Evolutionary conservation across 2,797 vertebrate species (phyloP), one percentile per base, ranked within the genome.

Genomic region (Macroramphosus scolopax): DNA sequence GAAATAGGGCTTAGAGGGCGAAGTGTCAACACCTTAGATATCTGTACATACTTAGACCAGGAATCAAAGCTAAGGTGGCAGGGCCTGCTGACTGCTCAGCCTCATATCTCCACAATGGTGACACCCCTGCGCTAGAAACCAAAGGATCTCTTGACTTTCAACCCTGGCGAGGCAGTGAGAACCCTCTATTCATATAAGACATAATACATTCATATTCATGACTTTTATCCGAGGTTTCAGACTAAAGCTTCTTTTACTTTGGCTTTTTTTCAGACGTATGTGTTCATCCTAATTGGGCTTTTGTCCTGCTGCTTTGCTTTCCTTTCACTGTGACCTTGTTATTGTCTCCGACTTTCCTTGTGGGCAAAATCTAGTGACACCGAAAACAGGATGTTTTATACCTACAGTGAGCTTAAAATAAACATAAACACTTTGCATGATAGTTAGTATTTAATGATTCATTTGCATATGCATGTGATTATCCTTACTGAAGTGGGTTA

Each of bases 11-110:
- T 85, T 84, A 76, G 77, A 85, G 77, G 81, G 78, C 62, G 51
- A 83, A 77, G 77, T 85, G 76, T 86, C 84, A 87, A 85, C 83
- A 80, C 79, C 75, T 80, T 70, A 76, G 83, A 85, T 88, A 85
- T 86, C 76, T 82, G 80, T 74, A 85, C 81, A 82, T 75, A 84
- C 83, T 87, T 83, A 83, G 81, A 63, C 63, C 73, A 50, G 64
- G 75, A 85, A 88, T 84, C 81, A 83, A 82, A 85, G 82, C 70
- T 63, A 46, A 72, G 80, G 72, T 83, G 79, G 68, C 75, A 73
- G 69, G 51, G 67, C 66, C 75, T 59, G 66, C 66, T 83, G 65
- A 81, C 72, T 81, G 68, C 77, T 77, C 67, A 70, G 65, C 61
- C 58, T 59, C 65, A 66, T 78, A 83, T 85, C 77, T 82, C 52